A percentile compares a stretch with the other conserved stretches of the same genome.
These are phyloP conservation scores for Trematomus loennbergii DNA, from an alignment of 2,113 vertebrate genomes.

Conservation along the genomic window DNA sequence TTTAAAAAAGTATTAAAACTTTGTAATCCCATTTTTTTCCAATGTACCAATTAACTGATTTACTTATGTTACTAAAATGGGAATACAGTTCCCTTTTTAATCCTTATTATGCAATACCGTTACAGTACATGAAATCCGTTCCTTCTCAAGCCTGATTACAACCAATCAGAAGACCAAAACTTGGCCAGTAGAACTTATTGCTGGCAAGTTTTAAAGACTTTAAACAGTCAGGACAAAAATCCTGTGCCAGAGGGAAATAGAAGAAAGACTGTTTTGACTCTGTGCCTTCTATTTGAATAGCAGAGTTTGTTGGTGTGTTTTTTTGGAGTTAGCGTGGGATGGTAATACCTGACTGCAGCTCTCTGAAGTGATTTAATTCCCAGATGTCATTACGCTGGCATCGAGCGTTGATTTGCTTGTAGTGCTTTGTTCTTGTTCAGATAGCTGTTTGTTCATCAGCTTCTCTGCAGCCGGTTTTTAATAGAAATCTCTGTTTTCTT, in stretches of 20 bases:
- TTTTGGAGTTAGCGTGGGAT: constrained; percentile 22
- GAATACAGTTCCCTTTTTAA: no score
- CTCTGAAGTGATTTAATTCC: constrained; percentile 65
- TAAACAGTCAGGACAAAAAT: constrained; percentile 49
- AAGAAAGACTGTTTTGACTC: constrained; percentile 19
- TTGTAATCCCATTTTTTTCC: no score
- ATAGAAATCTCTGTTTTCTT: constrained; percentile 36
- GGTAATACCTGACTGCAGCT: constrained; percentile 48
- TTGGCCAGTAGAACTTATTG: constrained; percentile 37
- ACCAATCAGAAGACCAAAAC: constrained; percentile 4
- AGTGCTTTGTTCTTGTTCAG: constrained; percentile 56
- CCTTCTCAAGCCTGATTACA: no score
- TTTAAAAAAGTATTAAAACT: no score
- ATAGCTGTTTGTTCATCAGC: constrained; percentile 34
- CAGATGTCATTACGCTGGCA: constrained; percentile 49
- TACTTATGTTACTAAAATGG: no score
- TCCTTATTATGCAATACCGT: no score
- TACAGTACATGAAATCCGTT: no score
- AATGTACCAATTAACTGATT: no score
- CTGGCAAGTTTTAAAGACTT: constrained; percentile 9
- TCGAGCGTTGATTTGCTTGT: constrained; percentile 57
- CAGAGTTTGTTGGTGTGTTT: constrained; percentile 29
- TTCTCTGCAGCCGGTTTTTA: constrained; percentile 32
- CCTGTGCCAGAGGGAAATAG: constrained; percentile 28
- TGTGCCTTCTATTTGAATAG: constrained; percentile 33